These are phyloP conservation scores for Campoletis sonorensis DNA, from an alignment of 1,140 invertebrate species.

Conservation along the genomic window DNA sequence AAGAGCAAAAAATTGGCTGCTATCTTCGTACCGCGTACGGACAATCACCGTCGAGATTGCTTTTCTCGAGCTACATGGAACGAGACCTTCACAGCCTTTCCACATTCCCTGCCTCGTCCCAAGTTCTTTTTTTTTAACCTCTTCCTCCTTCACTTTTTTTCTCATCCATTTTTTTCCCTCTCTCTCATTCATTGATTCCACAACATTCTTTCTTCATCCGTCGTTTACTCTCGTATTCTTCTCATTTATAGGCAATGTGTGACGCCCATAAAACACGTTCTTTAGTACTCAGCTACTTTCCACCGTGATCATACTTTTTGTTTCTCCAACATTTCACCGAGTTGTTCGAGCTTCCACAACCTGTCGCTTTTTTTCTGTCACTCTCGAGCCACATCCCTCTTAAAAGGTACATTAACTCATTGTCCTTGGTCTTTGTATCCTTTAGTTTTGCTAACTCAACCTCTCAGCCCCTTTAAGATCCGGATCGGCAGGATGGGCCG, in stretches of 20 bases:
- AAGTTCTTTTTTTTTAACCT: constrained; percentile 32
- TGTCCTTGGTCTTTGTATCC: neutral
- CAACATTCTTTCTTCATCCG: constrained; percentile 38
- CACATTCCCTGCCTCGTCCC: neutral
- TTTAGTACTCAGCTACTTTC: neutral
- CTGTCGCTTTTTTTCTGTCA: neutral
- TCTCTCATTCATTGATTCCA: neutral
- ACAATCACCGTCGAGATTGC: constrained; percentile 68
- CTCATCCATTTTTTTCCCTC: constrained; percentile 1
- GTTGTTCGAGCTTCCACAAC: constrained; percentile 30
- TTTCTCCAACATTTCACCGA: constrained; percentile 11
- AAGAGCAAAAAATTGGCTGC: constrained; percentile 62
- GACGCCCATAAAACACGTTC: neutral
- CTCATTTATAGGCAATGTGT: constrained; percentile 4
- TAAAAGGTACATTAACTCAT: neutral
- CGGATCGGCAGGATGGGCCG: constrained; percentile 7
- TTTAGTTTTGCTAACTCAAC: constrained; percentile 18
- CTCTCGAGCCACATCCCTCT: neutral
- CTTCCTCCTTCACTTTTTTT: constrained; percentile 32
- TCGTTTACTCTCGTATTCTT: constrained; percentile 12
- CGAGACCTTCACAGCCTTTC: constrained; percentile 49
- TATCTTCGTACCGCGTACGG: constrained; percentile 64
- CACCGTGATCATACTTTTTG: constrained; percentile 21
- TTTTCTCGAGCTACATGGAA: constrained; percentile 39
- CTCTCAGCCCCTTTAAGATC: constrained; percentile 13